Evolutionary conservation across 2,113 vertebrate species (phyloP), one percentile per base, ranked within the genome.

Genomic region (Tinamus guttatus): DNA sequence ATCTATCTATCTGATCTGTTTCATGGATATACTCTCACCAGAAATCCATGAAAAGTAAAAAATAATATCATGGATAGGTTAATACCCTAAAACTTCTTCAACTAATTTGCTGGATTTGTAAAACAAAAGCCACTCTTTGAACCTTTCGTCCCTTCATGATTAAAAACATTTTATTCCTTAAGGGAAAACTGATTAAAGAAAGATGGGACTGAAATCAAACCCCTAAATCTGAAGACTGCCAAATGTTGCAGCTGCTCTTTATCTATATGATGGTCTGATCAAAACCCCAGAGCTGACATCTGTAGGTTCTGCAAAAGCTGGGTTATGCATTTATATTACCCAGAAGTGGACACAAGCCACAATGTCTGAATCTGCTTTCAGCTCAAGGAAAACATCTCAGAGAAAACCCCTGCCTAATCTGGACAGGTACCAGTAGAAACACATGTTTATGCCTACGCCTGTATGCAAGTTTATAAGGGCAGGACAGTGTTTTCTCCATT

Each of bases 161-260:
- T 67, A 43, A 85, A 70, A 9, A 36, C 0, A 7, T 7, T 40
- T 41, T 64, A 60, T 60, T 19, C 12, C 12, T n/a, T 64, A 41
- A 62, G 68, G 40, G 7, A 84, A 84, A 64, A 4, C 38, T 68
- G 3, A 58, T 95, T 93, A 92, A 45, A 34, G 75, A 86, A 75
- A 30, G 7, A 81, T 18, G 8, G 7, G 11, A 68, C 15, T 88
- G 51, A 64, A 85, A 79, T 60, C 3, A 21, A 79, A 10, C 8
- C 34, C 13, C 4, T 67, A 88, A 86, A 76, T 68, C 38, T 86
- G 51, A 79, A 78, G 43, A 43, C 34, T 81, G 92, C 47, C 76
- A 92, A 86, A 86, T 90, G 88, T 88, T 47, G 54, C 93, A 96
- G 87, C 64, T 95, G 85, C 25, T 93, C 11, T 47, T 78, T 90